A percentile compares a stretch with the other conserved stretches of the same genome.
These are phyloP conservation scores for Antennarius maculatus DNA, from an alignment of 2,797 vertebrate genomes.

Conservation along the genomic window DNA sequence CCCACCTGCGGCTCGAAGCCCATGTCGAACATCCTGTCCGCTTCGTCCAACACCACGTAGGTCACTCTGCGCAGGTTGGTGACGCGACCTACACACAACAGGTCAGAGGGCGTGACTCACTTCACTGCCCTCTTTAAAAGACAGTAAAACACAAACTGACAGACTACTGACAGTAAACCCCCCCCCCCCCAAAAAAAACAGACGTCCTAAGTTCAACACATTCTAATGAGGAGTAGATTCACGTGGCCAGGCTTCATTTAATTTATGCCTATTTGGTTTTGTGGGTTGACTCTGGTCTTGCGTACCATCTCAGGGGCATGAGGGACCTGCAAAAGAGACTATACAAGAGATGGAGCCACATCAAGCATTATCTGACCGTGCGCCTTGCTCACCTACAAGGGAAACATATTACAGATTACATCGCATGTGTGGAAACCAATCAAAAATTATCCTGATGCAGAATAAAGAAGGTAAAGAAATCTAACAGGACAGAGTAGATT, in stretches of 20 bases:
- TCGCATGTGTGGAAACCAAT: slow-evolving; percentile 96
- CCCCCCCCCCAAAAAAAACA: too few species aligned
- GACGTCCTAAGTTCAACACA: slow-evolving; percentile 29
- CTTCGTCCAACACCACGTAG: slow-evolving; percentile 97
- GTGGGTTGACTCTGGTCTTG: slow-evolving; percentile 86
- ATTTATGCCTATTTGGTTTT: slow-evolving; percentile 40
- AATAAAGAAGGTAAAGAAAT: slow-evolving; percentile 10
- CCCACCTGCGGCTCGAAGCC: slow-evolving; percentile 98
- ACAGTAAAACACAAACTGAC: slow-evolving; percentile 31
- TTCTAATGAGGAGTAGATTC: slow-evolving; percentile 12
- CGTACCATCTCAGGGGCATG: slow-evolving; percentile 94
- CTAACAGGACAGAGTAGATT: slow-evolving; percentile 12
- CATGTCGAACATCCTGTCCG: slow-evolving; percentile 99
- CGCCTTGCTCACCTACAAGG: slow-evolving; percentile 93
- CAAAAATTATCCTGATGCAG: slow-evolving; percentile 1
- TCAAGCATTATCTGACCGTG: slow-evolving; percentile 92
- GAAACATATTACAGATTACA: slow-evolving; percentile 99
- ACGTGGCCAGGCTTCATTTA: slow-evolving; percentile 62
- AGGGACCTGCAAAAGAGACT: slow-evolving; percentile 98
- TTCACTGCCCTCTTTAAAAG: slow-evolving; percentile 58
- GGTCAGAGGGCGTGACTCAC: slow-evolving; percentile 50
- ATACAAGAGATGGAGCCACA: slow-evolving; percentile 95
- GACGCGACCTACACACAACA: slow-evolving; percentile 87
- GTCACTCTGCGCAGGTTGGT: slow-evolving; percentile 96
- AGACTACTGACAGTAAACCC: slow-evolving; percentile 32